These are phyloP conservation scores for Xiphorhynchus erythropygius DNA, from an alignment of 2,797 vertebrate genomes.

Conservation along the genomic window DNA sequence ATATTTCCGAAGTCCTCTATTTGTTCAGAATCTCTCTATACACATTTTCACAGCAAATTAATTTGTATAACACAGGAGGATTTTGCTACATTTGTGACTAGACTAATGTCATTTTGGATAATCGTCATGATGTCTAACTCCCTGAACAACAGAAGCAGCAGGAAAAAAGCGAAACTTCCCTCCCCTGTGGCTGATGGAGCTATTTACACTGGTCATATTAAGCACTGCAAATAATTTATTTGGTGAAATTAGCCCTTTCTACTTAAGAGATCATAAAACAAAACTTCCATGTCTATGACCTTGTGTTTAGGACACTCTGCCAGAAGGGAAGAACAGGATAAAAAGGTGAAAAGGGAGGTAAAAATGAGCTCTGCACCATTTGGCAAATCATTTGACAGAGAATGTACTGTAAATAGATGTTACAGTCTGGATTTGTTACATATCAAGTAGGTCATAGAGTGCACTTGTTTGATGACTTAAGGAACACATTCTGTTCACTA, in stretches of 20 bases:
- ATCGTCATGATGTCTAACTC: constrained; percentile 22
- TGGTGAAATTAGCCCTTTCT: constrained; percentile 17
- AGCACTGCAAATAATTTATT: background rate
- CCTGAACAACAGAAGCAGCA: constrained; percentile 19
- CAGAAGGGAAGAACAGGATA: background rate
- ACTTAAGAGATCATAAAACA: background rate
- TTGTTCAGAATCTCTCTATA: constrained; percentile 34
- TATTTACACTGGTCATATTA: constrained; percentile 16
- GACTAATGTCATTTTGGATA: constrained; percentile 48
- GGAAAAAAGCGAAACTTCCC: background rate
- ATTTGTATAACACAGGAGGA: constrained; percentile 51
- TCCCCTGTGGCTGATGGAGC: background rate
- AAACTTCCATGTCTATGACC: background rate
- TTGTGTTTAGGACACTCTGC: background rate
- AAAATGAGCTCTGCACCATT: background rate
- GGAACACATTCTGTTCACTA: background rate
- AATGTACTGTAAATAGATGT: background rate
- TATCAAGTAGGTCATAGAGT: background rate
- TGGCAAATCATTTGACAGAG: background rate
- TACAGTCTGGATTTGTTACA: background rate
- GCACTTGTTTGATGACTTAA: background rate
- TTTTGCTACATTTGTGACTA: constrained; percentile 43
- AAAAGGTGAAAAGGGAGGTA: background rate
- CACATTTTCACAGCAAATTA: constrained; percentile 21
- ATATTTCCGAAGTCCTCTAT: constrained; percentile 21